Percentiles rank a stretch among this genome's conserved stretches.
Evolutionary conservation across 1,140 invertebrate genomes (phyloP).

Genomic region (Leptinotarsa undecemlineata): DNA sequence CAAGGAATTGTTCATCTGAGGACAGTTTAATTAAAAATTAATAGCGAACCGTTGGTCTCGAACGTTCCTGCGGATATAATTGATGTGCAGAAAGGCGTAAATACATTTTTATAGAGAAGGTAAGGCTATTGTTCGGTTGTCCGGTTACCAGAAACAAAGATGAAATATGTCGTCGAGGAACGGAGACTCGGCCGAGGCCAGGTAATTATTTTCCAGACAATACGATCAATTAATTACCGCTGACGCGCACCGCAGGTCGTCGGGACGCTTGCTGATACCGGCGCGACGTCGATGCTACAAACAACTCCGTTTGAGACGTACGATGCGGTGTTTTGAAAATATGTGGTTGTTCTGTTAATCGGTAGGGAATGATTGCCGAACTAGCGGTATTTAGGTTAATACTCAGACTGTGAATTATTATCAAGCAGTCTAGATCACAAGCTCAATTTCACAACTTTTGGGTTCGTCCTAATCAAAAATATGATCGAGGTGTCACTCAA

Average conservation of each 20-base stretch:
- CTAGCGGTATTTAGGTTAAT: too few relatives aligned
- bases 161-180: conserved; percentile 51
- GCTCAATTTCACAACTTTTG: too few relatives aligned
- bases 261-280: conserved; percentile 42
- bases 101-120: conserved; percentile 42
- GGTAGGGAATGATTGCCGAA: too few relatives aligned
- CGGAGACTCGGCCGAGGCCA: conserved; percentile 44
- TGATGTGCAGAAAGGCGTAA: conserved; percentile 42
- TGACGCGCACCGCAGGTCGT: conserved; percentile 51
- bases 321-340: background rate
- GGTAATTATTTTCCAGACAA: conserved; percentile 56
- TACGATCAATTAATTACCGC: conserved; percentile 55
- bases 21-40: conserved; percentile 43
- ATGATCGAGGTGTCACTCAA: too few relatives aligned
- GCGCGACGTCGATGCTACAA: conserved; percentile 8
- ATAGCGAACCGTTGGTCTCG: conserved; percentile 37
- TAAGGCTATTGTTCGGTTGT: conserved; percentile 49
- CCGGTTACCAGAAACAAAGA: conserved; percentile 51
- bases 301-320: background rate
- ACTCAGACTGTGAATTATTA: too few relatives aligned
- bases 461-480: too few relatives aligned
- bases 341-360: too few relatives aligned
- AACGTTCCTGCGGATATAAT: conserved; percentile 33
- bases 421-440: too few relatives aligned
- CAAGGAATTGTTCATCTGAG: conserved; percentile 15